Base-by-base conservation (phyloP, 2,113 vertebrate genomes). In the Actenoides lindsayi region DNA sequence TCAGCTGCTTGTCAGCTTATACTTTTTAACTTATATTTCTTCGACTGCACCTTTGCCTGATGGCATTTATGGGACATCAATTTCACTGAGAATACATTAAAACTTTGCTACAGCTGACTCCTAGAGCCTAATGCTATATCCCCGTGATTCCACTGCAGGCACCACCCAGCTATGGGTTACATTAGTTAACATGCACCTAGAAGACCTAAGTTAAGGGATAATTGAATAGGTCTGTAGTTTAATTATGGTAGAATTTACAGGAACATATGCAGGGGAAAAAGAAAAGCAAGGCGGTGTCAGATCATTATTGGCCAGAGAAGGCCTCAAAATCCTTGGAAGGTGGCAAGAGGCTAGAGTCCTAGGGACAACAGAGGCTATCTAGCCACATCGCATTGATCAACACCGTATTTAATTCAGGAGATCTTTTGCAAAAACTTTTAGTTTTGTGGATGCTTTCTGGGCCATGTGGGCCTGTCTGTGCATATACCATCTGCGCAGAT, bases 281-380 rank as follows among this genome's bases (percentile, higher is more conserved):
- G 59, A 62, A 74, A 69, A 88, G 8, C n/a, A 80, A 77, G 11
- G 56, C 35, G 77, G 69, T 17, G 19, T 8, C 27, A 70, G 31
- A 63, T n/a, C n/a, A 44, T 48, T 63, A 68, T 0, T 51, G 44
- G 48, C 9, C 79, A 76, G 13, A 65, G 63, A 67, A 80, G 39
- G 9, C 21, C 33, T 48, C 0, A 0, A 81, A 51, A 90, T 86
- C 21, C 10, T 51, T 59, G 30, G 4, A 48, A 79, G 16, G 14
- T 41, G 15, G 35, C 1, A 67, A 46, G 6, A 78, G 42, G 18
- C 48, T 37, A 13, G 28, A 87, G 18, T 27, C 27, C 24, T 39
- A 20, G 5, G n/a, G 23, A 50, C 37, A 81, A 57, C 0, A 0
- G 28, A 83, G 9, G 42, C 69, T 30, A 19, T 17, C 39, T 15